A percentile compares a stretch with the other conserved stretches of the same genome.
Conservation (phyloP, 2,113 vertebrate species). For the Leucoraja erinaceus region DNA sequence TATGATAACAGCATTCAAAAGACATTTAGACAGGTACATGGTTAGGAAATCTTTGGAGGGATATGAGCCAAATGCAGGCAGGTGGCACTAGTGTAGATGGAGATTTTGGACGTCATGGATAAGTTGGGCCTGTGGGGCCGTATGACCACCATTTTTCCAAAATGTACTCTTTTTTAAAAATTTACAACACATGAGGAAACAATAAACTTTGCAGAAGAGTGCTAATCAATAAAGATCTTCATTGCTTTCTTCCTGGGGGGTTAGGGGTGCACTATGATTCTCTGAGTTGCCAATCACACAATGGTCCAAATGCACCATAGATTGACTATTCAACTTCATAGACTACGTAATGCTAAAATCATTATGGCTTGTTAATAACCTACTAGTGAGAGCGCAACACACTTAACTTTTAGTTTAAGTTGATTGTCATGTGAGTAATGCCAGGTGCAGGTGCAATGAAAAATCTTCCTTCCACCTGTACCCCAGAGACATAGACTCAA, state of each 20-base stretch:
- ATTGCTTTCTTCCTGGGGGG: not conserved
- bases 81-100: too few species aligned
- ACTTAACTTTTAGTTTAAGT: too few species aligned
- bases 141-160: not conserved
- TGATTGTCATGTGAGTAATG: too few species aligned
- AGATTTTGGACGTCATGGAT: too few species aligned
- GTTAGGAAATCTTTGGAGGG: too few species aligned
- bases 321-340: not conserved
- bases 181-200: not conserved
- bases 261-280: not conserved
- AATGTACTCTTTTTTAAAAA: not conserved
- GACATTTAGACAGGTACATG: too few species aligned
- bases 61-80: too few species aligned
- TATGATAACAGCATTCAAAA: too few species aligned
- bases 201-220: not conserved
- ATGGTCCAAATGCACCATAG: not conserved
- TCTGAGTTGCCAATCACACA: not conserved
- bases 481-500: too few species aligned
- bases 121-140: too few species aligned
- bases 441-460: too few species aligned
- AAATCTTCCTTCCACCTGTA: too few species aligned
- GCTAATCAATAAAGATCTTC: not conserved
- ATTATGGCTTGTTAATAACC: not conserved
- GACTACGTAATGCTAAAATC: not conserved
- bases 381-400: not conserved